Conservation (phyloP, 1,140 invertebrate genomes). For the Rhynchophorus ferrugineus region DNA sequence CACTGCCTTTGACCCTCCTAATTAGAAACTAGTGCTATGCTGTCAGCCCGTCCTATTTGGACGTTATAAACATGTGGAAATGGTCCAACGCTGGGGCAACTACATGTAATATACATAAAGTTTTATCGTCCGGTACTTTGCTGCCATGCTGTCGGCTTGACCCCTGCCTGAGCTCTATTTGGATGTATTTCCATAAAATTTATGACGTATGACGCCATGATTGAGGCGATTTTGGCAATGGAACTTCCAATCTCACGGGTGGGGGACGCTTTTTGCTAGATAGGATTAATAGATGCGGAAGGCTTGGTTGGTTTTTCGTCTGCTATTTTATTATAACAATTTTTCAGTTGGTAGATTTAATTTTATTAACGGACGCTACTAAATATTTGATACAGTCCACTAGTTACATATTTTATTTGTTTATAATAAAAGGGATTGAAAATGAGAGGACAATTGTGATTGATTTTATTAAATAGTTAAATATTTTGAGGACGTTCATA, state of each 20-base stretch:
- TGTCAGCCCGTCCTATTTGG: slow-evolving; percentile 20
- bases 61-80: slow-evolving; percentile 31
- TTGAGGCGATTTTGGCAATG: slow-evolving; percentile 4
- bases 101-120: slow-evolving; percentile 39
- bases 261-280: too few relatives aligned
- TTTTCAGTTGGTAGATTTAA: too few relatives aligned
- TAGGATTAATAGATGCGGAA: too few relatives aligned
- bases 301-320: too few relatives aligned
- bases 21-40: slow-evolving; percentile 23
- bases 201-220: slow-evolving; percentile 20
- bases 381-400: too few relatives aligned
- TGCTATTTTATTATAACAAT: too few relatives aligned
- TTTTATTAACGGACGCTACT: too few relatives aligned
- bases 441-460: too few relatives aligned
- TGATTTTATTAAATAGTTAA: too few relatives aligned
- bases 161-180: slow-evolving; percentile 31
- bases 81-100: slow-evolving; percentile 18
- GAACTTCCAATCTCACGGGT: not conserved
- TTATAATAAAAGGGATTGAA: too few relatives aligned
- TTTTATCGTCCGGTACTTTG: slow-evolving; percentile 37
- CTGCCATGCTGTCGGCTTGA: slow-evolving; percentile 32
- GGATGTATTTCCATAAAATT: slow-evolving; percentile 13
- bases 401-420: too few relatives aligned
- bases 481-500: too few relatives aligned
- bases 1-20: slow-evolving; percentile 11